Conservation (phyloP, 1,140 invertebrate genomes). For the Coelopa frigida region DNA sequence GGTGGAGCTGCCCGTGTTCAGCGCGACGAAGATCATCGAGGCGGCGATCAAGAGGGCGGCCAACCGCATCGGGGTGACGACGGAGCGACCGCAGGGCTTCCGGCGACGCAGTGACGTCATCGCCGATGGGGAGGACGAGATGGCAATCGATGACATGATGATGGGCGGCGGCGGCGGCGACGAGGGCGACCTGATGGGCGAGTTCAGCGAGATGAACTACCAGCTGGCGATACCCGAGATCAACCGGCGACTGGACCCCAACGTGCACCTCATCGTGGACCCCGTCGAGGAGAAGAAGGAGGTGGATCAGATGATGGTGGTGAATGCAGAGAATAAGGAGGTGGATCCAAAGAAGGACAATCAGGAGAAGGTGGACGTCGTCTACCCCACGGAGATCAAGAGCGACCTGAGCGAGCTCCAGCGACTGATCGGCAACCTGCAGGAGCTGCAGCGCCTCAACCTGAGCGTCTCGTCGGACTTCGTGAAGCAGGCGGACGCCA, state of each 20-base stretch:
- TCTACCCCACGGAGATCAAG: slow-evolving; percentile 1
- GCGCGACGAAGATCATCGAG: slow-evolving; percentile 40
- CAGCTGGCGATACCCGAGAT: slow-evolving; percentile 32
- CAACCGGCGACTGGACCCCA: too few species aligned
- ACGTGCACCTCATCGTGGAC: not conserved
- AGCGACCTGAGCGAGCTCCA: slow-evolving; percentile 31
- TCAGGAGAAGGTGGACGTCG: not conserved
- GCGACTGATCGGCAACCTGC: slow-evolving; percentile 39
- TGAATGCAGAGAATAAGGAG: too few species aligned
- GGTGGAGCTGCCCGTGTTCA: slow-evolving; percentile 33
- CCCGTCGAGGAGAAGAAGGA: too few species aligned
- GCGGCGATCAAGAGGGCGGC: slow-evolving; percentile 38
- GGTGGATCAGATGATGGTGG: too few species aligned
- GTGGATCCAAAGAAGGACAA: not conserved
- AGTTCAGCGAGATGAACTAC: slow-evolving; percentile 39
- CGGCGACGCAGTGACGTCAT: slow-evolving; percentile 29
- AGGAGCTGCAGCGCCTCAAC: slow-evolving; percentile 44
- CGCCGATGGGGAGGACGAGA: not conserved
- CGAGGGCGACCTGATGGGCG: slow-evolving; percentile 34
- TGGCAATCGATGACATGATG: not conserved
- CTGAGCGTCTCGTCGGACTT: slow-evolving; percentile 39
- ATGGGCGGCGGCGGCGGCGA: slow-evolving; percentile 10
- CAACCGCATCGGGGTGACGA: slow-evolving; percentile 35
- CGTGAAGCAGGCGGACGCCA: slow-evolving; percentile 19
- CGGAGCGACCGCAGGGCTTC: slow-evolving; percentile 28